Base-by-base conservation (phyloP, 2,113 vertebrate species). In the Electrona antarctica region DNA sequence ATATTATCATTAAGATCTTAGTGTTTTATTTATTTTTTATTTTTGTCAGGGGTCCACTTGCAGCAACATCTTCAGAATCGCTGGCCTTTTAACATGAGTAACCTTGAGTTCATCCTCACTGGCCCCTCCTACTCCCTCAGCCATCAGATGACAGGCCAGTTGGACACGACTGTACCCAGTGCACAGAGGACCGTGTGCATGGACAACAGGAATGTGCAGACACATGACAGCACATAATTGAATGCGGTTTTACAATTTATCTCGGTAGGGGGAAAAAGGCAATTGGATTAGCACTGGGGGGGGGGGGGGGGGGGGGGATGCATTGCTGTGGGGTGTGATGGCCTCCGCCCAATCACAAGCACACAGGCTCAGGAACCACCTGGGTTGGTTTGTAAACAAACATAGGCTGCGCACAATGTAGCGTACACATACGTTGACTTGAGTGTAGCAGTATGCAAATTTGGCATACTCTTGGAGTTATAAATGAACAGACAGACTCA, bases 211-310 rank as follows among this genome's bases (percentile, higher is more conserved):
- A 64, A 64, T 51, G 64, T 68, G 69, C 80, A 71, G 47, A 79
- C 55, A 63, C 68, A 63, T 79, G 76, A 72, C 46, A 7, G 21
- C 64, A 65, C 76, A 71, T 82, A 76, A 89, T 78, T 64, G 68
- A 68, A 69, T 57, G 71, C 79, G 69, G 75, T 77, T 41, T 63
- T 80, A 80, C 65, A 50, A 65, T 66, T 77, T 52, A 69, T 73
- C 61, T 81, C 66, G 72, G 54, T 71, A 59, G 41, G 29, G 45
- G 52, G 61, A 52, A 47, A 66, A 58, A 49, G 73, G 71, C 55
- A 15, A 64, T 60, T 69, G 54, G 45, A 57, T 57, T 50, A 13
- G 10, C 29, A 54, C 2, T 21, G 21, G 21, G 21, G 52, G 77
- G 64, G 73, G 60, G 69, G 66, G 15, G 33, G 33, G 33, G 52